phyloP scores from a whole-genome alignment of 2,888 invertebrate species.

The Chymomyza amoena region DNA sequence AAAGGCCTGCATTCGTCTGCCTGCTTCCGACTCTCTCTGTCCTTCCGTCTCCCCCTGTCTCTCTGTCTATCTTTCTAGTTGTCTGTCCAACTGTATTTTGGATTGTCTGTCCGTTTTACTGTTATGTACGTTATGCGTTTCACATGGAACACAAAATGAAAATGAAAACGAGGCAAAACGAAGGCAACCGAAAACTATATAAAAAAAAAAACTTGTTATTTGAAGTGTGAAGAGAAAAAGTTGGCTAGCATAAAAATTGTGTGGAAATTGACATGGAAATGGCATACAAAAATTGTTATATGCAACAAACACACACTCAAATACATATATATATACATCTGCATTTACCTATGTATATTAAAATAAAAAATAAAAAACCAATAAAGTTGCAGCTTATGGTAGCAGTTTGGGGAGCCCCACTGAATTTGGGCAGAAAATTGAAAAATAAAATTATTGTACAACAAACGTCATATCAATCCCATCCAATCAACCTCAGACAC shows the following conservation, averaged over 20 bases:
- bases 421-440: background rate
- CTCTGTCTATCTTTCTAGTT: background rate
- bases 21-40: background rate
- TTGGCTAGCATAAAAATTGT: background rate
- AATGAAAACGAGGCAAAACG: background rate
- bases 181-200: background rate
- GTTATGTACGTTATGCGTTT: background rate
- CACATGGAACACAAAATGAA: background rate
- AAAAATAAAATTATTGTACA: background rate
- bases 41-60: background rate
- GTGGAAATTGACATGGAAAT: slow-evolving; percentile 12
- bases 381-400: background rate
- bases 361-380: background rate
- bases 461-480: background rate
- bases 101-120: background rate
- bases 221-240: slow-evolving; percentile 1
- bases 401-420: background rate
- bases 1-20: too few species aligned
- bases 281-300: background rate
- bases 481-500: background rate
- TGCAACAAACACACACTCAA: background rate
- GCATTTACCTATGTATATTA: background rate
- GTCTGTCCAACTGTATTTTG: background rate
- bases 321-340: background rate
- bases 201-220: slow-evolving; percentile 3